Evolutionary conservation across 2,888 invertebrate species (phyloP).

Genomic region (Candidula unifasciata): DNA sequence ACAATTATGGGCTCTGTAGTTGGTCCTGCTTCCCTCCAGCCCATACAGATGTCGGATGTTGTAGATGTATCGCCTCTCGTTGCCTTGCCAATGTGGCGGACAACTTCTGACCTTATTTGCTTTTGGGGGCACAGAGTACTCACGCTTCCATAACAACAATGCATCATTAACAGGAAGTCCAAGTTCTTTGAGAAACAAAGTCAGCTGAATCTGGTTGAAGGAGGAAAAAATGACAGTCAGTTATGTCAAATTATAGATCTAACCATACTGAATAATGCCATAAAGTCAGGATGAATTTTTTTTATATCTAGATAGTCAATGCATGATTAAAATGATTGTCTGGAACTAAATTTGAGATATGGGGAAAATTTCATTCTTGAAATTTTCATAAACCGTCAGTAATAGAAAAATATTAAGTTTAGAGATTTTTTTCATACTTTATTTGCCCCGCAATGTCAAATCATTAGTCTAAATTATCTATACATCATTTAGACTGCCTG

Average conservation of each 20-base stretch:
- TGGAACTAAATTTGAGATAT: too few relatives aligned
- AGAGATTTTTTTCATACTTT: too few relatives aligned
- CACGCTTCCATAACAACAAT: constrained; percentile 83
- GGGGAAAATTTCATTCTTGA: too few relatives aligned
- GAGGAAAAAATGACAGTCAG: neutral
- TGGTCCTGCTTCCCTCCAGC: constrained; percentile 83
- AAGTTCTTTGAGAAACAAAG: constrained; percentile 85
- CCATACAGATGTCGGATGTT: constrained; percentile 87
- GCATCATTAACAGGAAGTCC: constrained; percentile 84
- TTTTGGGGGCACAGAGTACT: constrained; percentile 81
- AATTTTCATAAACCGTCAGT: too few relatives aligned
- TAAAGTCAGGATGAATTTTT: too few relatives aligned
- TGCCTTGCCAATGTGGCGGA: constrained; percentile 83
- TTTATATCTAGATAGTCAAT: too few relatives aligned
- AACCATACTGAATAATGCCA: too few relatives aligned
- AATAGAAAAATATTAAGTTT: too few relatives aligned
- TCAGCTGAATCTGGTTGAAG: constrained; percentile 81
- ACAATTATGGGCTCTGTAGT: constrained; percentile 83
- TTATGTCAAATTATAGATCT: neutral
- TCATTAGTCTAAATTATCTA: too few relatives aligned
- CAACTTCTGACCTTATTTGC: constrained; percentile 77
- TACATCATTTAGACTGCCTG: too few relatives aligned
- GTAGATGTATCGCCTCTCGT: constrained; percentile 83
- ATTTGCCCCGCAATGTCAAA: too few relatives aligned
- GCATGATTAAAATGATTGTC: too few relatives aligned